A percentile compares a stretch with the other conserved stretches of the same genome.
Evolutionary conservation across 92 coral and sea anemone genomes (phyloP).

Genomic region (Epizoanthus rinbou): DNA sequence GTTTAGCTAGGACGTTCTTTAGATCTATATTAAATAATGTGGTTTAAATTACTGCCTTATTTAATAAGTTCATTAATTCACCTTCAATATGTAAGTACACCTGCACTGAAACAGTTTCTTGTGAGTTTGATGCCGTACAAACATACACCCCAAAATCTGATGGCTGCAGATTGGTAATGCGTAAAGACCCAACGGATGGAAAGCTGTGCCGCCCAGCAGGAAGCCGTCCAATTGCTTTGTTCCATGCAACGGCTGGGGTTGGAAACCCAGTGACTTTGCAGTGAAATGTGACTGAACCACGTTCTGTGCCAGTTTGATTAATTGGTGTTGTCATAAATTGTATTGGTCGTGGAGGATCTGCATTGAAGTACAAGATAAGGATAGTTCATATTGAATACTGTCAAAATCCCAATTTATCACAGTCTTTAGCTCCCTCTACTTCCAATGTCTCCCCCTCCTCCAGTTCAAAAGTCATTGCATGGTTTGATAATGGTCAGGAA

Average conservation of each 20-base stretch:
- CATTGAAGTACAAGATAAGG: background rate
- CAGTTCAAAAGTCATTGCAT: too few species aligned
- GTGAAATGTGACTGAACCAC: constrained; percentile 69
- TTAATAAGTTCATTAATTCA: background rate
- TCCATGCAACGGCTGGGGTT: constrained; percentile 72
- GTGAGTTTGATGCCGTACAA: constrained; percentile 74
- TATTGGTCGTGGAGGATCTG: constrained; percentile 80
- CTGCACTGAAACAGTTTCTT: constrained; percentile 52
- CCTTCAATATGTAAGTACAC: constrained; percentile 79
- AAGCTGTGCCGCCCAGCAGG: constrained; percentile 57
- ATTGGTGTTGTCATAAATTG: constrained; percentile 64
- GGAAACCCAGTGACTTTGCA: constrained; percentile 85
- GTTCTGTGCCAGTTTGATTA: constrained; percentile 73
- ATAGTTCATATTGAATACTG: background rate
- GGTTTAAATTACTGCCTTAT: too few species aligned
- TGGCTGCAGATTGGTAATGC: constrained; percentile 56
- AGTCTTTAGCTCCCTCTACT: background rate
- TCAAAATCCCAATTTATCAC: too few species aligned
- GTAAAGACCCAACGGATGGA: constrained; percentile 86
- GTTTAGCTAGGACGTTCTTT: too few species aligned
- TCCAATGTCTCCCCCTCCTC: too few species aligned
- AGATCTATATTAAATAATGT: too few species aligned
- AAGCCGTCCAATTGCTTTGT: constrained; percentile 51
- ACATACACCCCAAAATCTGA: constrained; percentile 78
- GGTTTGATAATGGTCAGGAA: too few species aligned